Percentiles rank a stretch among this genome's conserved stretches.
Conservation (phyloP, 1,140 invertebrate genomes). For the Homarus americanus region DNA sequence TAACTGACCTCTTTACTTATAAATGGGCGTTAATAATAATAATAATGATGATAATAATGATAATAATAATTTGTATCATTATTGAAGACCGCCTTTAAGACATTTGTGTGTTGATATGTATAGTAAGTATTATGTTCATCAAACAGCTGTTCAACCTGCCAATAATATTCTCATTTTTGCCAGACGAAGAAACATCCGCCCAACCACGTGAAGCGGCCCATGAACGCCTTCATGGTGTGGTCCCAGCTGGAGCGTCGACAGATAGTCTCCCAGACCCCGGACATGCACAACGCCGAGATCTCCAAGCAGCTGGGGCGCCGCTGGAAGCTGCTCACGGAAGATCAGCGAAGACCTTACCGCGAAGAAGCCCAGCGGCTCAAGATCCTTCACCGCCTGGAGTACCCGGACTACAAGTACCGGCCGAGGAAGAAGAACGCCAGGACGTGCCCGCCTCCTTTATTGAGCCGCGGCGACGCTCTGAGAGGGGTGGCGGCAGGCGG, state of each 20-base stretch:
- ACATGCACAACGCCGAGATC: conserved; percentile 66
- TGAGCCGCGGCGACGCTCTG: conserved; percentile 16
- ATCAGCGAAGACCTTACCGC: conserved; percentile 48
- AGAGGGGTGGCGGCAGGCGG: conserved; percentile 33
- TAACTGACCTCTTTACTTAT: too few species aligned
- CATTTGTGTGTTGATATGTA: too few species aligned
- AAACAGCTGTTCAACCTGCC: not conserved
- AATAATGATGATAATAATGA: too few species aligned
- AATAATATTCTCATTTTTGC: not conserved
- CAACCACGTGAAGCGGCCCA: conserved; percentile 76
- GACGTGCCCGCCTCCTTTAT: conserved; percentile 17
- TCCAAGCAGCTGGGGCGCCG: conserved; percentile 67
- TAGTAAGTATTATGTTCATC: not conserved
- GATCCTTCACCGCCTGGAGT: conserved; percentile 94
- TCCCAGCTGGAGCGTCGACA: conserved; percentile 50
- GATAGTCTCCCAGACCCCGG: conserved; percentile 52
- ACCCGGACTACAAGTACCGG: conserved; percentile 98
- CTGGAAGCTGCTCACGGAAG: conserved; percentile 62
- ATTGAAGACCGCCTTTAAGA: too few species aligned
- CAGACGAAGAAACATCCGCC: conserved; percentile 74
- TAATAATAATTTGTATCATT: too few species aligned
- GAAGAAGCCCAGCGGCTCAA: conserved; percentile 93
- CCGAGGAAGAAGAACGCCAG: conserved; percentile 89
- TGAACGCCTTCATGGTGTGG: conserved; percentile 70
- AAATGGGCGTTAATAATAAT: too few species aligned